These are phyloP conservation scores for Phalacrocorax carbo DNA, from an alignment of 2,113 vertebrate genomes.

Conservation along the genomic window DNA sequence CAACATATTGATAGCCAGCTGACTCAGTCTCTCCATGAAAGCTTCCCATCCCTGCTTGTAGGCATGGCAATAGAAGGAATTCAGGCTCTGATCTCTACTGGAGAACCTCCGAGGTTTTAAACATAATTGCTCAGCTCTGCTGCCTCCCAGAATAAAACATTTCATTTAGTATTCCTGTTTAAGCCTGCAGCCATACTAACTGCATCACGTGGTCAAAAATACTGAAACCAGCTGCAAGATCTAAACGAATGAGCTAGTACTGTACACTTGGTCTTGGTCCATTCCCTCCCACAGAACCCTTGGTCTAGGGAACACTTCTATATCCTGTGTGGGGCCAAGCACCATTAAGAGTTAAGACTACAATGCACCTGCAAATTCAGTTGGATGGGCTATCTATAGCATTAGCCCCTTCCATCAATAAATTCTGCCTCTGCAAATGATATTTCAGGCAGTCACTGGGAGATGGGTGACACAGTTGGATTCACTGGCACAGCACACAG, in stretches of 20 bases:
- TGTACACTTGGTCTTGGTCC: neutral
- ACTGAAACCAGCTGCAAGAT: neutral
- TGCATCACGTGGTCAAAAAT: neutral
- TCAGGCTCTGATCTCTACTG: neutral
- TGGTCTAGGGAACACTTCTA: neutral
- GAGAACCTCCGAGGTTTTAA: neutral
- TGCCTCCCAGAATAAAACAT: neutral
- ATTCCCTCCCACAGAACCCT: neutral
- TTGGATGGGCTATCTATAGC: neutral
- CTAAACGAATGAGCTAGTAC: neutral
- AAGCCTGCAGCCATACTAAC: neutral
- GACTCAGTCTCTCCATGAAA: neutral
- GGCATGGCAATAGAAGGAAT: neutral
- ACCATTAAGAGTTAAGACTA: neutral
- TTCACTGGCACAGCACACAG: conserved; percentile 45
- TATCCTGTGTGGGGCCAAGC: neutral
- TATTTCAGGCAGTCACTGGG: conserved; percentile 44
- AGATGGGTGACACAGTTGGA: conserved; percentile 50
- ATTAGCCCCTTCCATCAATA: conserved; percentile 8
- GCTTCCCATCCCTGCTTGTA: neutral
- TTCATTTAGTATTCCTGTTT: neutral
- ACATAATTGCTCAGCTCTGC: neutral
- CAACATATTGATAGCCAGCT: neutral
- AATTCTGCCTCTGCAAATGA: conserved; percentile 19
- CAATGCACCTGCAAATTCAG: conserved; percentile 40